Base-by-base conservation (phyloP, 2,113 vertebrate species). In the Zosterops pallidus region DNA sequence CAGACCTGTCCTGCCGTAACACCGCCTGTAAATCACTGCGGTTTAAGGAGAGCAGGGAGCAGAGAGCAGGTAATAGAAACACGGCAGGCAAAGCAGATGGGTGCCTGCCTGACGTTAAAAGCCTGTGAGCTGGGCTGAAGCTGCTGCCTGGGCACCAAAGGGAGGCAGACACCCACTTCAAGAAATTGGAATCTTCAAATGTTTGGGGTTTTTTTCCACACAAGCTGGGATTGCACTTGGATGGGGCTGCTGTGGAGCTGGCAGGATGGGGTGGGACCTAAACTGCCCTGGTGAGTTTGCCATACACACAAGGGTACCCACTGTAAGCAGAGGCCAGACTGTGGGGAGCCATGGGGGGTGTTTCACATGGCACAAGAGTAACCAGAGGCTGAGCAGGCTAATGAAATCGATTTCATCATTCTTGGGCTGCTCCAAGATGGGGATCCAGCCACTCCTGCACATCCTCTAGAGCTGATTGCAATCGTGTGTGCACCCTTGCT, bases 1-100 rank as follows among this genome's bases (percentile, higher is more conserved):
- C 97, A 98, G 96, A 75, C 76, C 96, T 50, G 50, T 96, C 97
- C 96, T 79, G 50, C 96, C 44, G 14, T 92, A 94, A 86, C 93
- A 79, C 50, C 3, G 16, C 90, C 83, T 69, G 86, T 95, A 98
- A 97, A 97, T 98, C 97, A 97, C 83, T 49, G 83, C 6, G 13
- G 80, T 89, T 87, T 74, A 72, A 83, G 96, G 88, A 56, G 31
- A 65, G 55, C 23, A 1, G 69, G 85, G 72, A 93, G 95, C 79
- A 42, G 70, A 70, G 29, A 74, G 90, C 71, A 93, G 90, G 91
- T 72, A 80, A 90, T 25, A 83, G 96, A 19, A 70, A 94, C 94
- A 79, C 0, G 9, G 57, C 72, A 2, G 3, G 42, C 6, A 20
- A 69, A 24, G 88, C 76, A 89, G 64, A 62, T n/a, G 28, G 3